Evolutionary conservation across 2,888 invertebrate genomes (phyloP).

Genomic region (Bombyx huttoni): DNA sequence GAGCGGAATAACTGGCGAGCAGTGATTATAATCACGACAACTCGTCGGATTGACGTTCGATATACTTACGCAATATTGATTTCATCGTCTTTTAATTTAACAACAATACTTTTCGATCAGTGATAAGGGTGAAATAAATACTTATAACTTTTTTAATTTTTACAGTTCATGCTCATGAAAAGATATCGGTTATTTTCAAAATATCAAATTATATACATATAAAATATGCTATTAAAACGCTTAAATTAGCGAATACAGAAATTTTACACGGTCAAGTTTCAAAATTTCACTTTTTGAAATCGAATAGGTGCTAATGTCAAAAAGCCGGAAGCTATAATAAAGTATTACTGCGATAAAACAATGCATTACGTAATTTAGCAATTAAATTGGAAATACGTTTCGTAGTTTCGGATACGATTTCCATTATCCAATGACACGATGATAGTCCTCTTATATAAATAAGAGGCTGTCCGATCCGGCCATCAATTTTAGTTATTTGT

Average conservation of each 20-base stretch:
- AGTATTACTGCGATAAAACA: neutral
- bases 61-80: constrained; percentile 49
- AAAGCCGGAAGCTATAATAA: neutral
- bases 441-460: constrained; percentile 48
- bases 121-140: neutral
- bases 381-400: constrained; percentile 48
- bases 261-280: neutral
- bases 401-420: constrained; percentile 21
- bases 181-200: too few species aligned
- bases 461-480: constrained; percentile 21
- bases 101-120: neutral
- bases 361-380: constrained; percentile 26
- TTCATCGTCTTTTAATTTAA: constrained; percentile 19
- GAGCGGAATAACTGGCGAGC: constrained; percentile 20
- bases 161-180: too few species aligned
- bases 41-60: constrained; percentile 23
- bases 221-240: too few species aligned
- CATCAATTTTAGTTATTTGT: constrained; percentile 47
- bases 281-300: neutral
- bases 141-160: too few species aligned
- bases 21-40: constrained; percentile 28
- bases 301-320: neutral
- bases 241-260: neutral
- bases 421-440: constrained; percentile 20
- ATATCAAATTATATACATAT: too few species aligned